Conservation (phyloP, 2,888 invertebrate genomes). For the Drosophila mimica region DNA sequence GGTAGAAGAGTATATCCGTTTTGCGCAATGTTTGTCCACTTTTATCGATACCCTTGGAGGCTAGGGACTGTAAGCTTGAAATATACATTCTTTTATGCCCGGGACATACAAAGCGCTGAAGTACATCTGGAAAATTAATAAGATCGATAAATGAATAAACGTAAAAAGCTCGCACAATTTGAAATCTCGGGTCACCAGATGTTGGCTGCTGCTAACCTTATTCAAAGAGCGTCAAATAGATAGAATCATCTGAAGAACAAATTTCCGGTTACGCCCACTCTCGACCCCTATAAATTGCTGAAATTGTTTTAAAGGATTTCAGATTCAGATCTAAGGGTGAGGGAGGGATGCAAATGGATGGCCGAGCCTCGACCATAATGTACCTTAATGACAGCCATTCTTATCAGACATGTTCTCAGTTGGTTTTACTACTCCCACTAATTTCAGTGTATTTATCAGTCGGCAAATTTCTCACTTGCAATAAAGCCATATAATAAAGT, state of each 20-base stretch:
- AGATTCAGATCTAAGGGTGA: background rate
- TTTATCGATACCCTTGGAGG: background rate
- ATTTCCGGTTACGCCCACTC: background rate
- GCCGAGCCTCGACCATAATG: too few species aligned
- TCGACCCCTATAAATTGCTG: background rate
- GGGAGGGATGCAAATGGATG: background rate
- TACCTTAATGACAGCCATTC: background rate
- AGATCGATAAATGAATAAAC: background rate
- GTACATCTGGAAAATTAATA: background rate
- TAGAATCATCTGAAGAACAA: background rate
- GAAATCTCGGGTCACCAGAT: background rate
- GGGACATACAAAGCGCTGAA: background rate
- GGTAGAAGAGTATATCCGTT: background rate
- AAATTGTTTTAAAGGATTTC: too few species aligned
- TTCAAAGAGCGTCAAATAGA: background rate
- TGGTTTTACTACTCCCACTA: too few species aligned
- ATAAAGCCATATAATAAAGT: background rate
- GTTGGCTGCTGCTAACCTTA: background rate
- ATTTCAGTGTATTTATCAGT: too few species aligned
- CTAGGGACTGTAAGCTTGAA: background rate
- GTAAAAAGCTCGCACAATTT: background rate
- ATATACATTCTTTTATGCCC: background rate
- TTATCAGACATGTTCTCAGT: background rate
- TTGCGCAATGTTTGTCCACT: background rate
- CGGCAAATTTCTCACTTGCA: too few species aligned